These are phyloP conservation scores for Anser cygnoides DNA, from an alignment of 2,113 vertebrate species.

Conservation along the genomic window DNA sequence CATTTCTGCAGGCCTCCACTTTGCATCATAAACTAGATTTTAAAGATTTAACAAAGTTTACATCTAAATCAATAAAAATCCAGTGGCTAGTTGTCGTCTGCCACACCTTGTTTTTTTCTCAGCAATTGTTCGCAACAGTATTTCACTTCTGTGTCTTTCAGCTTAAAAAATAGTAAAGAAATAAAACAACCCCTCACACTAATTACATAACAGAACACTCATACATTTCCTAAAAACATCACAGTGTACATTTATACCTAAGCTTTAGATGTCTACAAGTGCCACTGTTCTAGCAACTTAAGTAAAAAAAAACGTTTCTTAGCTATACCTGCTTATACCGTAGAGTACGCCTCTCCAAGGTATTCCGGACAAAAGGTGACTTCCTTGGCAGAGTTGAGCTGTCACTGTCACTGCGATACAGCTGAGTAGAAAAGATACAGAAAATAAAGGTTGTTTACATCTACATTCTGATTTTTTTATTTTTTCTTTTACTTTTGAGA, in stretches of 20 bases:
- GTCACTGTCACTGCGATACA: slow-evolving; percentile 98
- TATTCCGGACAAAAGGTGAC: slow-evolving; percentile 93
- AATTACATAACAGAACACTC: neutral
- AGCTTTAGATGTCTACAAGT: neutral
- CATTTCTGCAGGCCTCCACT: neutral
- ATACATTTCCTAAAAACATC: neutral
- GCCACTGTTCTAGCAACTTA: neutral
- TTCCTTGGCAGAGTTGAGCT: slow-evolving; percentile 97
- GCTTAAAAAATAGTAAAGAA: neutral
- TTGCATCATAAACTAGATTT: neutral
- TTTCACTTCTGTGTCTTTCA: neutral
- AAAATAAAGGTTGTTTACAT: neutral
- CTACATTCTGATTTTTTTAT: neutral
- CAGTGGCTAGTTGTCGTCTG: neutral
- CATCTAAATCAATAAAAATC: neutral
- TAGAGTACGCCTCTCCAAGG: slow-evolving; percentile 91
- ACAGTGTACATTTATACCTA: neutral
- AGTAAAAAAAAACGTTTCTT: neutral
- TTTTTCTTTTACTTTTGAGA: neutral
- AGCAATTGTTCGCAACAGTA: neutral
- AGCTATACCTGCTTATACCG: slow-evolving; percentile 91
- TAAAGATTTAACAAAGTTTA: neutral
- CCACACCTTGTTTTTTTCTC: neutral
- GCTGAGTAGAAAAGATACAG: slow-evolving; percentile 71
- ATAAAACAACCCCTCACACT: rapidly evolving